These are phyloP conservation scores for Lacerta bilineata DNA, from an alignment of 2,797 vertebrate species.

Conservation along the genomic window DNA sequence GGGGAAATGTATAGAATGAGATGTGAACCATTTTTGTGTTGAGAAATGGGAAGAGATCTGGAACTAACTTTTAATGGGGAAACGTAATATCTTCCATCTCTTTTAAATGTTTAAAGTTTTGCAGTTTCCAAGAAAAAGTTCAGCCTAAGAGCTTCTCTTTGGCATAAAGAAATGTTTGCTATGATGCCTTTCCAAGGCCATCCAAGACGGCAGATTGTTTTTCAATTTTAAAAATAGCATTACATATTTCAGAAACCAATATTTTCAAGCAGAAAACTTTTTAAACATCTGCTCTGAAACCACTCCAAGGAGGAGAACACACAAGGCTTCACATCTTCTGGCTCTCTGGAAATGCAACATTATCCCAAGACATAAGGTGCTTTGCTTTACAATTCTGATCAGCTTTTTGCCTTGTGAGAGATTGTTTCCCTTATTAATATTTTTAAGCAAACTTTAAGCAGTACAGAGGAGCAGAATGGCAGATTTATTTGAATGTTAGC, in stretches of 20 bases:
- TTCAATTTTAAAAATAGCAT: conserved; percentile 4
- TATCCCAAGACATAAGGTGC: conserved; percentile 30
- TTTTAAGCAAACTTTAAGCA: background rate
- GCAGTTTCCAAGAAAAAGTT: conserved; percentile 35
- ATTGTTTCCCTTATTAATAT: conserved; percentile 11
- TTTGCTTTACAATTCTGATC: conserved; percentile 26
- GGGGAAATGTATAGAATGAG: background rate
- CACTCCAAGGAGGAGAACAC: conserved; percentile 25
- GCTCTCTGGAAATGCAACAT: conserved; percentile 22
- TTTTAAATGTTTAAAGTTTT: conserved; percentile 9
- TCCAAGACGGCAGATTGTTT: conserved; percentile 9
- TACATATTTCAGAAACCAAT: conserved; percentile 10
- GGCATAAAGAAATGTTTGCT: conserved; percentile 19
- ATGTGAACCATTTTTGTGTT: conserved; percentile 4
- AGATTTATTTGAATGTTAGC: background rate
- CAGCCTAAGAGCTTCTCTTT: background rate
- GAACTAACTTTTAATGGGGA: background rate
- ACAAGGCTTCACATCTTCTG: background rate
- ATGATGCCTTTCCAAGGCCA: conserved; percentile 27
- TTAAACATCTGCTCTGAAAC: conserved; percentile 17
- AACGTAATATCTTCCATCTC: background rate
- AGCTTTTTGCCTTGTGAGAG: background rate
- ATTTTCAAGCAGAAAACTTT: conserved; percentile 15
- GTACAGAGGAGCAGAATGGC: background rate
- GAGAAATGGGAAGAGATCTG: conserved; percentile 9